Evolutionary conservation across 2,888 invertebrate genomes (phyloP), one percentile per base, ranked within the genome.

Genomic region (Apamea crenata): DNA sequence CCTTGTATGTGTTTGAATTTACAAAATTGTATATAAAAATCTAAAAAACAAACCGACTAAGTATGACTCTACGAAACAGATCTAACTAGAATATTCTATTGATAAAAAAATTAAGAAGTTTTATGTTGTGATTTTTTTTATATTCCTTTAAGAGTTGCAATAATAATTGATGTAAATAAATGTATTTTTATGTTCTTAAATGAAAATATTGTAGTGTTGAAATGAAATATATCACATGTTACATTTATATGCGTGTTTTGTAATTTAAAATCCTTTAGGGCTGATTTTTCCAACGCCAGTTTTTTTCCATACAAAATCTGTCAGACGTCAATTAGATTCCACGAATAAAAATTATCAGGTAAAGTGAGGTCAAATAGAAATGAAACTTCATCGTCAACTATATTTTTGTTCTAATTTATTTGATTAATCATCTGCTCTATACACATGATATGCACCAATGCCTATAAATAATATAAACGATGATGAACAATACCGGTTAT

Each of bases 361-460:
- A 56, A 47, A 56, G 59, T 36, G 40, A 40, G 47, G 70, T 65
- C 65, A 71, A 16, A 16, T 12, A 65, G 12, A 92, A 95, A 95
- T 95, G 80, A 96, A 96, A 96, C 93, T 92, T 91, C 91, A 80
- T 84, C 89, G 70, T 95, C 90, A 94, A 94, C 94, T 95, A 94
- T 94, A 94, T 95, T 95, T 95, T 94, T 92, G 83, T 95, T 96
- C 96, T 96, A 97, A 96, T 97, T 97, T 96, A 96, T 96, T 97
- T 94, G 96, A 96, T 95, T 97, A 96, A 95, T 96, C 96, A 95
- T 96, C 96, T 96, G 96, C 94, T 94, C 96, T 96, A 96, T 96
- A 96, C 96, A 97, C 97, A 96, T 97, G 97, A 97, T 97, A 97
- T 97, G 97, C 97, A 96, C 96, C 97, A 96, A 96, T 96, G 96